phyloP scores from a whole-genome alignment of 1,140 invertebrate genomes.

The Phthorimaea operculella region DNA sequence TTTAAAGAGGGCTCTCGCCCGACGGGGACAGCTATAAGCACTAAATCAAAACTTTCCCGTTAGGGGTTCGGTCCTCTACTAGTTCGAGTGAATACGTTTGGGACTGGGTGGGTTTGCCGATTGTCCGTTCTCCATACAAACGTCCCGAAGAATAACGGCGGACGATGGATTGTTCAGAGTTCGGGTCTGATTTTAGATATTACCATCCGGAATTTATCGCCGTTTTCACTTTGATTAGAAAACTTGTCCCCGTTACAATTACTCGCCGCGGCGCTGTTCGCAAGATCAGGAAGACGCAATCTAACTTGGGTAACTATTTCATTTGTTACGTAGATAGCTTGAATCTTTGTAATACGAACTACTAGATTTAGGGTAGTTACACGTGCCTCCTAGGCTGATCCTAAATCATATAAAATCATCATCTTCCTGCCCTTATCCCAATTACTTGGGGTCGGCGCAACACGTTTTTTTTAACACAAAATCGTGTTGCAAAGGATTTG shows the following conservation, averaged over 20 bases:
- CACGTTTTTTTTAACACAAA: too few species aligned
- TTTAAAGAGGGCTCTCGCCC: conserved; percentile 54
- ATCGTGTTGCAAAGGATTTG: too few species aligned
- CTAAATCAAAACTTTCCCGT: conserved; percentile 65
- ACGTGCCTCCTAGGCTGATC: too few species aligned
- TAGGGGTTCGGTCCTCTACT: conserved; percentile 31
- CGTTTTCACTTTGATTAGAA: not conserved
- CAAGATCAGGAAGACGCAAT: too few species aligned
- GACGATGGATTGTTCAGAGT: conserved; percentile 10
- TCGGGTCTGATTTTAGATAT: not conserved
- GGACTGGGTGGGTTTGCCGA: conserved; percentile 24
- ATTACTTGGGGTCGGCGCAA: too few species aligned
- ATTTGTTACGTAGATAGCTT: too few species aligned
- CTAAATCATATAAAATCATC: too few species aligned
- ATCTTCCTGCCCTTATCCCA: too few species aligned
- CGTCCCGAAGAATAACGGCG: conserved; percentile 20
- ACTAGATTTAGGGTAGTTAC: too few species aligned
- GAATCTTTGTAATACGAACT: too few species aligned
- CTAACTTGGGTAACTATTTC: too few species aligned
- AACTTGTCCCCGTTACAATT: not conserved
- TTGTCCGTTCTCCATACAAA: conserved; percentile 35
- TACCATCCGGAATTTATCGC: not conserved
- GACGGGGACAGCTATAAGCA: conserved; percentile 59
- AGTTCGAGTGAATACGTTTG: conserved; percentile 39
- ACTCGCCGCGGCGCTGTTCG: too few species aligned